Conservation (phyloP, 2,888 invertebrate species). For the Orthonychiurus folsomi region DNA sequence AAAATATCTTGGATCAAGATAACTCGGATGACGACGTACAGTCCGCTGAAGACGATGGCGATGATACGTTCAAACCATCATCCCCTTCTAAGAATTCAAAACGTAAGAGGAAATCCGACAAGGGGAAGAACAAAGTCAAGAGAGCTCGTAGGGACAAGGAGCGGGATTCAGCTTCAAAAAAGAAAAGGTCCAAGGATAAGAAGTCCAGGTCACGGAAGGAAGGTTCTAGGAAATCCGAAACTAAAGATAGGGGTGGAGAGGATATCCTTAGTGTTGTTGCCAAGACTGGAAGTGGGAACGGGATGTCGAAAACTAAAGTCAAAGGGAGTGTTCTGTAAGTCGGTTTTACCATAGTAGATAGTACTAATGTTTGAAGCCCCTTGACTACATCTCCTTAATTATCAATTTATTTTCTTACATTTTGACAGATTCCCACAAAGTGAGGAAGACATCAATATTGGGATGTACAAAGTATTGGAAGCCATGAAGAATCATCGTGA, state of each 20-base stretch:
- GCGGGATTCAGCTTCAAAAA: conserved; percentile 13
- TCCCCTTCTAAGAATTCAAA: too few species aligned
- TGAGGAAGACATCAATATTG: conserved; percentile 75
- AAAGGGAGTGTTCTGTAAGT: conserved; percentile 40
- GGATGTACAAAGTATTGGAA: conserved; percentile 85
- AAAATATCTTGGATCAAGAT: too few species aligned
- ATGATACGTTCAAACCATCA: neutral
- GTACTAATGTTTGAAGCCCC: neutral
- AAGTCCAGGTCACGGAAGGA: conserved; percentile 2
- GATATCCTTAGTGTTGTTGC: conserved; percentile 20
- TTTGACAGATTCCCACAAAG: conserved; percentile 57
- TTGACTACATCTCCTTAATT: neutral
- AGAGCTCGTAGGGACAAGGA: conserved; percentile 1
- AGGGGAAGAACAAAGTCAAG: conserved; percentile 16
- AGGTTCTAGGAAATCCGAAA: neutral
- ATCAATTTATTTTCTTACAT: neutral
- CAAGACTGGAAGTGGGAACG: conserved; percentile 20
- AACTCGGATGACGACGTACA: conserved; percentile 15
- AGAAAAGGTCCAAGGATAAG: conserved; percentile 16
- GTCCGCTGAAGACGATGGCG: neutral
- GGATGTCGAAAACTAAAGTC: conserved; percentile 39
- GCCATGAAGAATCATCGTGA: conserved; percentile 78
- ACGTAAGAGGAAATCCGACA: conserved; percentile 2
- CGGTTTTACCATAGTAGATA: neutral
- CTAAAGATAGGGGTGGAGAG: neutral